phyloP scores from a whole-genome alignment of 2,888 invertebrate genomes.

The Abscondita cerata region DNA sequence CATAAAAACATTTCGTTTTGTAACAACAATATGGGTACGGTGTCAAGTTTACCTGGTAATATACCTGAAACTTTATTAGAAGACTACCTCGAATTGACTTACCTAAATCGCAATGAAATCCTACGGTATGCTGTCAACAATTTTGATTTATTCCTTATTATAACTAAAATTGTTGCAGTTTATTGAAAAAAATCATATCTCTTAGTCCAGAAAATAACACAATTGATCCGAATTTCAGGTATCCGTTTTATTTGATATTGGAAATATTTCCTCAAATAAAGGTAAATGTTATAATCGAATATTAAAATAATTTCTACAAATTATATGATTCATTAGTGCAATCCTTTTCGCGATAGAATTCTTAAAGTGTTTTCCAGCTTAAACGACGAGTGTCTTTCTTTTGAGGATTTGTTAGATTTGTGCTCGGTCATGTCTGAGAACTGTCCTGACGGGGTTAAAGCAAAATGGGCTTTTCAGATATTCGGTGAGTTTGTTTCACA shows the following conservation, averaged over 20 bases:
- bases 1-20: too few relatives aligned
- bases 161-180: neutral
- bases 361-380: constrained; percentile 77
- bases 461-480: constrained; percentile 78
- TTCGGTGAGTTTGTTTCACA: constrained; percentile 69
- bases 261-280: constrained; percentile 71
- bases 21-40: constrained; percentile 66
- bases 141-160: too few relatives aligned
- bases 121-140: constrained; percentile 61
- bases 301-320: constrained; percentile 20
- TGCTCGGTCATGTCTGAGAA: constrained; percentile 77
- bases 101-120: constrained; percentile 68
- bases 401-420: constrained; percentile 80
- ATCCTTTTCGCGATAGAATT: constrained; percentile 77
- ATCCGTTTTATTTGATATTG: constrained; percentile 62
- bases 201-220: constrained; percentile 60
- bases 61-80: constrained; percentile 65
- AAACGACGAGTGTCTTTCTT: constrained; percentile 71
- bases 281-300: constrained; percentile 58
- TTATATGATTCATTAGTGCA: constrained; percentile 63
- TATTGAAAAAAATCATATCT: constrained; percentile 48
- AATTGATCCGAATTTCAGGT: constrained; percentile 61
- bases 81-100: constrained; percentile 67
- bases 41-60: constrained; percentile 56
- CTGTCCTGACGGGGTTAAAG: constrained; percentile 75